These are phyloP conservation scores for Eilema sororculum DNA, from an alignment of 2,888 invertebrate species.

Conservation along the genomic window DNA sequence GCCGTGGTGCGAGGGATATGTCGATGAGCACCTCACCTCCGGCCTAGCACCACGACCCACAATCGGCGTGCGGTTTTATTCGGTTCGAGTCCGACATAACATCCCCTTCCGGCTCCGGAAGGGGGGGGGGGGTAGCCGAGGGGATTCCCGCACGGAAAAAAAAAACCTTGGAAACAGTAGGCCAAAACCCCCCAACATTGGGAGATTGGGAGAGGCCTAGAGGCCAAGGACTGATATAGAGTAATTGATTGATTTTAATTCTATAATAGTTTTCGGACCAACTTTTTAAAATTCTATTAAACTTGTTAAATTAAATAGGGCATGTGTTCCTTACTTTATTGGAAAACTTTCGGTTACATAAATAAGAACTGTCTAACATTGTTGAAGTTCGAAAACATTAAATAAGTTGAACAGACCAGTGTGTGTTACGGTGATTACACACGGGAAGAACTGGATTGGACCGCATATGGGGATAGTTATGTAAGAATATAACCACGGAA, in stretches of 20 bases:
- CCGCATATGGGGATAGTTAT: background rate
- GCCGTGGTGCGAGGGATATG: no score
- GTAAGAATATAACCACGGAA: background rate
- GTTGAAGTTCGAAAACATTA: slow-evolving; percentile 44
- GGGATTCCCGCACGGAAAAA: no score
- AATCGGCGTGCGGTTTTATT: no score
- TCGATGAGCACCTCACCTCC: no score
- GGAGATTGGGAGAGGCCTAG: no score
- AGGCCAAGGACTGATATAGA: no score
- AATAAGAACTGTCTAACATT: slow-evolving; percentile 48
- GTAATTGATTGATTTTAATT: background rate
- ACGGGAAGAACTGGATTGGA: background rate
- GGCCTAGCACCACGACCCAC: no score
- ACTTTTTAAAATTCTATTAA: slow-evolving; percentile 29
- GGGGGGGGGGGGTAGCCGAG: no score
- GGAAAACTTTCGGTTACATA: slow-evolving; percentile 41
- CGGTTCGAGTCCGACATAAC: no score
- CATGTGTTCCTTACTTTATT: slow-evolving; percentile 39
- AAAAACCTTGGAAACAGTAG: no score
- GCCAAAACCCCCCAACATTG: no score
- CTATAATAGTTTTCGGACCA: slow-evolving; percentile 12
- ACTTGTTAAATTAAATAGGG: slow-evolving; percentile 30
- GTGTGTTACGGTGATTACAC: background rate
- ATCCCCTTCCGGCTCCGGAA: no score
- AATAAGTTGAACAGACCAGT: slow-evolving; percentile 27